These are phyloP conservation scores for Propithecus deckenii DNA, from an alignment of 2,797 vertebrate species.

Conservation along the genomic window DNA sequence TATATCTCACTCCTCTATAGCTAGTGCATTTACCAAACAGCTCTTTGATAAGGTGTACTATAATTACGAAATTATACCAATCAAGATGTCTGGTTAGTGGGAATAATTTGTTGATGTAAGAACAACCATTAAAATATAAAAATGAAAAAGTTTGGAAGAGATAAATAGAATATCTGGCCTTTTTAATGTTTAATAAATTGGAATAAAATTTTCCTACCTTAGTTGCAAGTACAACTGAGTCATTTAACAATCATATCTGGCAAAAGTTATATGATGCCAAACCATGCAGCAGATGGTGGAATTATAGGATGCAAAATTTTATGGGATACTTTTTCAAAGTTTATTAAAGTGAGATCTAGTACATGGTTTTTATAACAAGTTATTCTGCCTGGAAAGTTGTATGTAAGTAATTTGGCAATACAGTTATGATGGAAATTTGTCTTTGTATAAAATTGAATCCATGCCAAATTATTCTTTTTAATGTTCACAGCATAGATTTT, in stretches of 20 bases:
- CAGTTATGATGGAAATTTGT: slow-evolving; percentile 44
- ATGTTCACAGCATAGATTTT: slow-evolving; percentile 8
- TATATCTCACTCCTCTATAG: neutral
- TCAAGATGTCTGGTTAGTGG: neutral
- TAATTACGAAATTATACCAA: slow-evolving; percentile 26
- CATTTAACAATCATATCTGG: slow-evolving; percentile 13
- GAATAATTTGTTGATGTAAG: neutral
- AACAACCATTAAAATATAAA: neutral
- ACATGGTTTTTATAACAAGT: slow-evolving; percentile 37
- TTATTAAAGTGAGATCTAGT: slow-evolving; percentile 57
- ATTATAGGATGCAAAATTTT: slow-evolving; percentile 56
- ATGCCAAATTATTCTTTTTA: slow-evolving; percentile 54
- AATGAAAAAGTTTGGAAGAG: neutral
- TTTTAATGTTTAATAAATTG: slow-evolving; percentile 32
- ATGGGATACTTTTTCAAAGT: slow-evolving; percentile 49
- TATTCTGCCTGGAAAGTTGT: slow-evolving; percentile 34
- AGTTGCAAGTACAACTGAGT: slow-evolving; percentile 37
- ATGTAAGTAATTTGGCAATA: slow-evolving; percentile 54
- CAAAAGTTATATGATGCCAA: slow-evolving; percentile 16
- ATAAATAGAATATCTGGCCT: neutral
- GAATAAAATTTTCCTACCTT: neutral
- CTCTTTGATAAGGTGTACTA: slow-evolving; percentile 15
- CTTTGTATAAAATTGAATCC: slow-evolving; percentile 54
- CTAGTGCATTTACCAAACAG: neutral
- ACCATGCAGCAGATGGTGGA: slow-evolving; percentile 54